These are phyloP conservation scores for Sylvicapra grimmia DNA, from an alignment of 2,113 vertebrate species.

Conservation along the genomic window DNA sequence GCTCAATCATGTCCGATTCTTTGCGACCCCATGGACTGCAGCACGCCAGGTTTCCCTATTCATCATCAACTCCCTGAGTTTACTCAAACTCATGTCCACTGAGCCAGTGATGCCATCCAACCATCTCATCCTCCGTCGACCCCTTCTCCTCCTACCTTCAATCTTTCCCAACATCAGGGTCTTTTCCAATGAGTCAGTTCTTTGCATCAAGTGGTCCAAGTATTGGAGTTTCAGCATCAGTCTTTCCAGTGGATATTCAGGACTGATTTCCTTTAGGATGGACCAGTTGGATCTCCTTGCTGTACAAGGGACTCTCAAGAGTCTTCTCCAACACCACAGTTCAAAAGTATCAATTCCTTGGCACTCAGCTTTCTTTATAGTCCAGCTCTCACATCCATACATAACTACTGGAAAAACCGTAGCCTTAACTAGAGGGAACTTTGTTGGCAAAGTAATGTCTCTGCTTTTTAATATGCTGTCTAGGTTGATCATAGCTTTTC, in stretches of 20 bases:
- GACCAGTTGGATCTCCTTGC: background rate
- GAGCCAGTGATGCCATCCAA: background rate
- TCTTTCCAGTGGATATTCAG: background rate
- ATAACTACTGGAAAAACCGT: background rate
- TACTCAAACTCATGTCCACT: background rate
- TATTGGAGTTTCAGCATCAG: background rate
- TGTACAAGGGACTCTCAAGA: background rate
- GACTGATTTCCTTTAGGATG: background rate
- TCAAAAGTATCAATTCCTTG: background rate
- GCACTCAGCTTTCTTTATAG: background rate
- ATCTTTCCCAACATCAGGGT: background rate
- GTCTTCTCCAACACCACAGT: background rate
- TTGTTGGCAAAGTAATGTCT: background rate
- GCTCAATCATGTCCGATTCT: fast-evolving
- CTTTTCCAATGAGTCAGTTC: background rate
- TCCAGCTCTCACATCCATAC: background rate
- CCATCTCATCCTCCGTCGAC: background rate
- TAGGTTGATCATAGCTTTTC: background rate
- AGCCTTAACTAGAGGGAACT: background rate
- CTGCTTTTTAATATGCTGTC: background rate
- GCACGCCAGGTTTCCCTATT: background rate
- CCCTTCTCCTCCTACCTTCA: background rate
- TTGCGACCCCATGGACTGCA: background rate
- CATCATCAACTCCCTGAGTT: background rate
- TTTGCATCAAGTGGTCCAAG: background rate